A percentile compares a stretch with the other conserved stretches of the same genome.
phyloP scores from a whole-genome alignment of 2,113 vertebrate genomes.

The Peromyscus polionotus region DNA sequence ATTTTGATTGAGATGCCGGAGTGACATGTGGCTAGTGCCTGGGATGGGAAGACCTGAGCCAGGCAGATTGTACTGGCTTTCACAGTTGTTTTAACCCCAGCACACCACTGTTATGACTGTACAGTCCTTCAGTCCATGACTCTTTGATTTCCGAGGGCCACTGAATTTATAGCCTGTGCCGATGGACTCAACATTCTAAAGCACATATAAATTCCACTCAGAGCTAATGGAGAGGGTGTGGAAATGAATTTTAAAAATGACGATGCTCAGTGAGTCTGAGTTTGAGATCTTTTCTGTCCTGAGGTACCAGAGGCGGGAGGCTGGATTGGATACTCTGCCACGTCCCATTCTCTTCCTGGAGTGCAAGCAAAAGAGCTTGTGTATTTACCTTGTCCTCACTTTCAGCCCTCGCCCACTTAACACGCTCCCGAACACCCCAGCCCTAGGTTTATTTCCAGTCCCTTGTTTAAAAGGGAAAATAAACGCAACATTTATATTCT shows the following conservation, averaged over 20 bases:
- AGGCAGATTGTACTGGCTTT: neutral
- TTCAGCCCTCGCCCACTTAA: neutral
- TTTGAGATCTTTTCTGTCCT: neutral
- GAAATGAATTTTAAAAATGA: neutral
- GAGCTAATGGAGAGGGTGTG: neutral
- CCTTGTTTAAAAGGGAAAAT: neutral
- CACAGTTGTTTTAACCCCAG: neutral
- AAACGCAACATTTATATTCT: neutral
- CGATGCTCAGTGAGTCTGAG: neutral
- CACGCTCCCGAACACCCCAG: neutral
- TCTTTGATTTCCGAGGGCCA: constrained; percentile 19
- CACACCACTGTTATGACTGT: neutral
- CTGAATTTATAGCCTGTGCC: neutral
- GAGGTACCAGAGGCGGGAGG: neutral
- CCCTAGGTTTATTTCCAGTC: neutral
- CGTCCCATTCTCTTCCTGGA: neutral
- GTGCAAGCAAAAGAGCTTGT: neutral
- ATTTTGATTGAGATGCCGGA: neutral
- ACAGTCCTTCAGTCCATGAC: neutral
- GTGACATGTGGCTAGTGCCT: fast-evolving
- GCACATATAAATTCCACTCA: neutral
- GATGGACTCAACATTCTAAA: neutral
- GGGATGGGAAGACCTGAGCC: no score
- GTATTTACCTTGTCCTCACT: neutral
- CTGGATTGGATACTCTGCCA: neutral